These are phyloP conservation scores for Bombus pascuorum DNA, from an alignment of 1,140 invertebrate species.

Conservation along the genomic window DNA sequence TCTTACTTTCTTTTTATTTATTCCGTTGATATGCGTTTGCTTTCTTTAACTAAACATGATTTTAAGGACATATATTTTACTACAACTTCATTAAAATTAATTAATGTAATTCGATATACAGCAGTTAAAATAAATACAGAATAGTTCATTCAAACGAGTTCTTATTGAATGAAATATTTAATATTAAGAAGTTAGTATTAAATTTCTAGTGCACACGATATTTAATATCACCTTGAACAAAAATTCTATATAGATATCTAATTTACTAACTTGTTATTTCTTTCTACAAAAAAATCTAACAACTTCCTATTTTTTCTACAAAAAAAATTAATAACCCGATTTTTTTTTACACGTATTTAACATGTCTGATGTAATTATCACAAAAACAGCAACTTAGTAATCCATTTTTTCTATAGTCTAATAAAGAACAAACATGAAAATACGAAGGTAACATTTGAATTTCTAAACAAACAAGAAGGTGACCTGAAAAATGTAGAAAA, in stretches of 20 bases:
- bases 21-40: rapidly evolving
- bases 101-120: too few species aligned
- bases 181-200: background rate
- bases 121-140: too few species aligned
- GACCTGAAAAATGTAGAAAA: background rate
- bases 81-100: too few species aligned
- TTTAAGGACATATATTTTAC: too few species aligned
- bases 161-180: background rate
- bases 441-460: background rate
- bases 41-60: background rate
- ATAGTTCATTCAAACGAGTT: too few species aligned
- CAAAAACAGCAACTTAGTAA: background rate
- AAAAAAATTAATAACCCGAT: background rate
- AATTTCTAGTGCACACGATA: background rate
- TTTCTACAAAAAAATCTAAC: background rate
- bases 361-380: background rate
- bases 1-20: background rate
- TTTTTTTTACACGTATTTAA: background rate
- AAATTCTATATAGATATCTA: background rate
- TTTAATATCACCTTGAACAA: background rate
- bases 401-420: background rate
- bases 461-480: background rate
- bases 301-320: background rate
- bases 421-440: background rate
- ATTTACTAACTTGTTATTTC: background rate